phyloP scores from a whole-genome alignment of 2,888 invertebrate genomes.

The Dicranocentrus wangi region DNA sequence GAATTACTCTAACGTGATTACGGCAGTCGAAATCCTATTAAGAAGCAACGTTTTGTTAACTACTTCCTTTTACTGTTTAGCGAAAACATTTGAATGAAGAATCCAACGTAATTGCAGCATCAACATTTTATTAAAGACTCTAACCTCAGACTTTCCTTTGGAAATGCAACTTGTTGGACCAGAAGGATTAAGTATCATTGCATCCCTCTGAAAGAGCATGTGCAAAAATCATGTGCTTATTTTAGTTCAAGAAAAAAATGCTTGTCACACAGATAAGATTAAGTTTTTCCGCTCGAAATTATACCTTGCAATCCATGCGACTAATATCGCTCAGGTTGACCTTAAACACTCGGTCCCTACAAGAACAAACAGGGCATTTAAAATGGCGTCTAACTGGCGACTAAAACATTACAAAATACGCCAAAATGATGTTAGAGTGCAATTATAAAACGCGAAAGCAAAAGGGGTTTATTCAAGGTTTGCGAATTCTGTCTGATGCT shows the following conservation, averaged over 20 bases:
- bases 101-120: constrained; percentile 24
- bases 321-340: constrained; percentile 63
- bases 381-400: too few relatives aligned
- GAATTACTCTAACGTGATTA: constrained; percentile 86
- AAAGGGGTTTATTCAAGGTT: too few relatives aligned
- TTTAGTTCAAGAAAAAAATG: too few relatives aligned
- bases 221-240: too few relatives aligned
- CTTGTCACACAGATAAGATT: too few relatives aligned
- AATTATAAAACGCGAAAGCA: too few relatives aligned
- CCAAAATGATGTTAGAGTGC: too few relatives aligned
- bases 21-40: constrained; percentile 92
- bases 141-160: constrained; percentile 95
- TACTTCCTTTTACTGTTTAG: background rate
- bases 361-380: too few relatives aligned
- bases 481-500: too few relatives aligned
- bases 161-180: constrained; percentile 94
- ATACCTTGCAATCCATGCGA: constrained; percentile 60
- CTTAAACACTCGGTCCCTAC: constrained; percentile 56
- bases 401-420: too few relatives aligned
- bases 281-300: too few relatives aligned
- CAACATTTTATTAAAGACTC: background rate
- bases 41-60: too few relatives aligned
- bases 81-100: constrained; percentile 44
- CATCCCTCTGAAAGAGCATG: constrained; percentile 84
- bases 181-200: constrained; percentile 89